Percentiles rank a stretch among this genome's conserved stretches.
These are phyloP conservation scores for Ormyrus nitidulus DNA, from an alignment of 2,888 invertebrate genomes.

Conservation along the genomic window DNA sequence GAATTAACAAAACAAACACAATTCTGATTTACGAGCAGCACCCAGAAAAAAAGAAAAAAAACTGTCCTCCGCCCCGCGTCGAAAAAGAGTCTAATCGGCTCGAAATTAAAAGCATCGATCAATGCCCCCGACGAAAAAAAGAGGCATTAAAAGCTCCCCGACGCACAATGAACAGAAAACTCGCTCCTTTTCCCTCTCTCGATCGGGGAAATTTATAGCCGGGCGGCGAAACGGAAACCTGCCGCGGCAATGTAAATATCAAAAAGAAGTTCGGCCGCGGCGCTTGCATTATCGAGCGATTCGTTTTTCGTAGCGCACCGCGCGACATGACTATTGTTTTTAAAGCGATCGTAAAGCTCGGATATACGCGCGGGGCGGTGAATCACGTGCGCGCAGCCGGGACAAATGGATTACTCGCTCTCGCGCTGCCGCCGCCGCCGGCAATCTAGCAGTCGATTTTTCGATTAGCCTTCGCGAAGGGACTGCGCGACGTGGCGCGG, in stretches of 20 bases:
- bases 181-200: no score
- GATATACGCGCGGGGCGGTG: neutral
- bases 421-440: neutral
- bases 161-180: no score
- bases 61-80: no score
- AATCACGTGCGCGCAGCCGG: conserved; percentile 7
- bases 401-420: conserved; percentile 12
- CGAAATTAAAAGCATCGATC: no score
- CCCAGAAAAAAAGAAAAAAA: no score
- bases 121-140: no score
- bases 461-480: conserved; percentile 3
- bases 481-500: neutral
- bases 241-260: neutral
- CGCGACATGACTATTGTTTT: neutral
- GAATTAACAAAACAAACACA: no score
- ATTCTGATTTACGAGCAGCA: no score
- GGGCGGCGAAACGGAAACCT: neutral
- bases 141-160: no score
- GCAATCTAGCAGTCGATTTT: no score
- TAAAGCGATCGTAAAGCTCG: no score
- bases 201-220: neutral
- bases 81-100: no score
- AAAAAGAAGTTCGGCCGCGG: neutral
- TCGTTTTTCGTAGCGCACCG: neutral
- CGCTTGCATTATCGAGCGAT: neutral